Evolutionary conservation across 53 echinoderm and acorn worm species (phyloP), one percentile per base, ranked within the genome.

Genomic region (Henricia sp.): DNA sequence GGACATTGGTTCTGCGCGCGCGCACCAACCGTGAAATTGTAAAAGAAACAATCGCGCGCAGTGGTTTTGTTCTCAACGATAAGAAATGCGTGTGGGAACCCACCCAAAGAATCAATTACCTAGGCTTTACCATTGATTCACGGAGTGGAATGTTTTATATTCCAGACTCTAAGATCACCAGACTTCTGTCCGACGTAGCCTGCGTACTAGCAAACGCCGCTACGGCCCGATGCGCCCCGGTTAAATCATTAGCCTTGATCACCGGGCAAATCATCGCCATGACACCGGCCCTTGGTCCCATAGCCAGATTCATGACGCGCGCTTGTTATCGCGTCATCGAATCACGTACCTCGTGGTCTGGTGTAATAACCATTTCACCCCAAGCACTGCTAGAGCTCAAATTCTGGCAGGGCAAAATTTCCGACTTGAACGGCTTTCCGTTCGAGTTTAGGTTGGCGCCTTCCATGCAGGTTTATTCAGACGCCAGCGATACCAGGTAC

Each of bases 191-290:
- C n/a, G n/a, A n/a, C n/a, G n/a, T n/a, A n/a, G n/a, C n/a, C n/a
- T n/a, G n/a, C n/a, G n/a, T n/a, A n/a, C n/a, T n/a, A n/a, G n/a
- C n/a, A n/a, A n/a, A n/a, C n/a, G n/a, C n/a, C n/a, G n/a, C n/a
- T n/a, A n/a, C n/a, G n/a, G n/a, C n/a, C n/a, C n/a, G n/a, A n/a
- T n/a, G n/a, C n/a, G n/a, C 43, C 41, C 73, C 51, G 27, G 73
- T 46, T 17, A 6, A 20, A 28, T 3, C 27, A 8, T 26, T 74
- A 55, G 54, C 75, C 21, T 74, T 36, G 19, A 37, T 32, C 29
- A 24, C 72, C 12, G 85, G 85, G 11, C 85, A 85, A 69, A 69
- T 83, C 9, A 83, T 68, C 9, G 64, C 85, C 1, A 85, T 85
- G 85, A 39, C 85, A 23, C 73, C 59, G 1, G 72, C 85, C 8